Percentiles rank a stretch among this genome's conserved stretches.
Conservation (phyloP, 2,888 invertebrate genomes). For the Rhagonycha lutea region DNA sequence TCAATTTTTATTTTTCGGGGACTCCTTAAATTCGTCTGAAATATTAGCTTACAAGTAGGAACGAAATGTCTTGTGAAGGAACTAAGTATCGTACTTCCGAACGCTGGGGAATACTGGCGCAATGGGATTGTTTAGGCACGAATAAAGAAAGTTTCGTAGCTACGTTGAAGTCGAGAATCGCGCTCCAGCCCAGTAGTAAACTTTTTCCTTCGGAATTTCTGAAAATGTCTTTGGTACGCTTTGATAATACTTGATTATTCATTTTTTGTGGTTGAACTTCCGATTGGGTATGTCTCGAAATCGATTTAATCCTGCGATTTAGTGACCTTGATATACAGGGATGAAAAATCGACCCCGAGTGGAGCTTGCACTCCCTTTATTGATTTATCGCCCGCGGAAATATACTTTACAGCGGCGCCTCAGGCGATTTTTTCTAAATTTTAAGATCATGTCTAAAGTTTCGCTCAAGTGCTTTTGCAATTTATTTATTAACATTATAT, state of each 20-base stretch:
- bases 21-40: background rate
- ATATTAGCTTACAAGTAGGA: background rate
- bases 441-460: background rate
- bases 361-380: background rate
- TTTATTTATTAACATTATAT: background rate
- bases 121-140: conserved; percentile 16
- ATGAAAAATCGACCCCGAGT: no score
- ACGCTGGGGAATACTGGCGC: conserved; percentile 15
- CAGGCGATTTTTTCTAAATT: background rate
- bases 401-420: background rate
- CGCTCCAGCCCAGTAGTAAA: background rate
- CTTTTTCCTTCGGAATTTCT: background rate
- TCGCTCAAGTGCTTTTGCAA: background rate
- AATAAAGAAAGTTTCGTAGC: conserved; percentile 10
- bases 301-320: background rate
- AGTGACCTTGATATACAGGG: background rate
- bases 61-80: background rate
- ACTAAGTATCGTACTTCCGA: conserved; percentile 2
- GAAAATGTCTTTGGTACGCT: background rate
- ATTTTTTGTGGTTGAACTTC: background rate
- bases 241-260: background rate
- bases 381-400: background rate
- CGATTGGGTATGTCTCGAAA: background rate
- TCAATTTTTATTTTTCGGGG: background rate
- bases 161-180: background rate